Evolutionary conservation across 2,113 vertebrate genomes (phyloP).

Genomic region (Apodemus speciosus): DNA sequence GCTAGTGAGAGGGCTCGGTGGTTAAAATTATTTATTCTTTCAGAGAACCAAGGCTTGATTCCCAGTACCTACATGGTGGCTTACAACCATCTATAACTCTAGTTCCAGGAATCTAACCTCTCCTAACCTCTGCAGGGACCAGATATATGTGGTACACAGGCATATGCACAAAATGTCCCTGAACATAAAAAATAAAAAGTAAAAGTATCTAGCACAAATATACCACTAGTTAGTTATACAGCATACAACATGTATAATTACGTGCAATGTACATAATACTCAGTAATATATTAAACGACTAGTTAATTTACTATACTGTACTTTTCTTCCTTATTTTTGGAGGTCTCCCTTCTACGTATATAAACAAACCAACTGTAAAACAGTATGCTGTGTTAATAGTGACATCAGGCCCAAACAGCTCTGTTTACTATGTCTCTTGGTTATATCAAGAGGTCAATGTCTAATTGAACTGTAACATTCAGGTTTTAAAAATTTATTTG

Average conservation of each 20-base stretch:
- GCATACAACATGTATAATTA: not conserved
- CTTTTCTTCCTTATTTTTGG: not conserved
- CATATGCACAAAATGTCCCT: not conserved
- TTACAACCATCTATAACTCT: not conserved
- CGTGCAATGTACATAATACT: not conserved
- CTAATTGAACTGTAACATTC: not conserved
- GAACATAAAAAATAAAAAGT: not conserved
- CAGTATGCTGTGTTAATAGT: not conserved
- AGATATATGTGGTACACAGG: not conserved
- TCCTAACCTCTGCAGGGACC: not conserved
- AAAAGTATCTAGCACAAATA: not conserved
- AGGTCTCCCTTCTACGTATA: not conserved
- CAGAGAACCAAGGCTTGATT: not conserved
- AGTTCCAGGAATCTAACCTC: not conserved
- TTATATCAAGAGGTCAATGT: not conserved
- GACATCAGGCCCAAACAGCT: not conserved
- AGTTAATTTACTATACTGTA: not conserved
- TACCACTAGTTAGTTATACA: not conserved
- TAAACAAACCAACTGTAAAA: not conserved
- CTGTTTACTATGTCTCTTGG: not conserved
- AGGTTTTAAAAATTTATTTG: not conserved
- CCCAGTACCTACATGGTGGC: not conserved
- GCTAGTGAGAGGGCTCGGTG: not conserved
- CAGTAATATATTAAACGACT: not conserved
- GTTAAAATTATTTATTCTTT: not conserved